Evolutionary conservation across 2,113 vertebrate species (phyloP), one percentile per base, ranked within the genome.

Genomic region (Pelodiscus sinensis): DNA sequence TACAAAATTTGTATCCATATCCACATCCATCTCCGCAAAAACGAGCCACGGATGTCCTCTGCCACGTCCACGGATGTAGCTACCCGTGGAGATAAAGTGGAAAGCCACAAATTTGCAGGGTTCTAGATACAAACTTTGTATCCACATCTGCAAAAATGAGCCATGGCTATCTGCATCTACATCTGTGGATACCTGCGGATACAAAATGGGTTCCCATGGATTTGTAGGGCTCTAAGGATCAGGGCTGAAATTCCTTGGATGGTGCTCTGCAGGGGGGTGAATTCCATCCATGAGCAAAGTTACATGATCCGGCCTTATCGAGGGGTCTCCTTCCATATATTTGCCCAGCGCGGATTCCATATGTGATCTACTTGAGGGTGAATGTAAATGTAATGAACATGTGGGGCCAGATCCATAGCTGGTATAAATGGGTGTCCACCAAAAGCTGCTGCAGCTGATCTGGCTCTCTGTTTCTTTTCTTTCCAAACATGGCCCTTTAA

Each of bases 401-500:
- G 21, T 1, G 7, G 85, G 24, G 81, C 22, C 85, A 10, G n/a
- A 73, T 24, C 77, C 90, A 92, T 68, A 0, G 0, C 79, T 14
- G 5, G 71, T 94, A 50, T 55, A 24, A n/a, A 2, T 55, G 93
- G 57, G 12, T 51, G 1, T 3, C 78, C 27, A 79, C 86, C 82
- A 84, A 84, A 79, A 38, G 52, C 2, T 54, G 85, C 57, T 71
- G 0, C 1, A 21, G 78, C 96, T 80, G 56, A 62, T 54, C 87
- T 91, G 81, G 3, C n/a, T 88, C 21, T 7, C 56, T 65, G 84
- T 91, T 85, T 13, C 87, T 80, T 75, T 90, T 29, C 83, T 62
- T 89, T 56, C 27, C 29, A 29, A 87, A 51, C 4, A 1, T 31
- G 52, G 90, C 92, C 94, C 92, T 84, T 94, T 88, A 84, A 78